phyloP scores from a whole-genome alignment of 2,888 invertebrate species.

The Meghimatium bilineatum region DNA sequence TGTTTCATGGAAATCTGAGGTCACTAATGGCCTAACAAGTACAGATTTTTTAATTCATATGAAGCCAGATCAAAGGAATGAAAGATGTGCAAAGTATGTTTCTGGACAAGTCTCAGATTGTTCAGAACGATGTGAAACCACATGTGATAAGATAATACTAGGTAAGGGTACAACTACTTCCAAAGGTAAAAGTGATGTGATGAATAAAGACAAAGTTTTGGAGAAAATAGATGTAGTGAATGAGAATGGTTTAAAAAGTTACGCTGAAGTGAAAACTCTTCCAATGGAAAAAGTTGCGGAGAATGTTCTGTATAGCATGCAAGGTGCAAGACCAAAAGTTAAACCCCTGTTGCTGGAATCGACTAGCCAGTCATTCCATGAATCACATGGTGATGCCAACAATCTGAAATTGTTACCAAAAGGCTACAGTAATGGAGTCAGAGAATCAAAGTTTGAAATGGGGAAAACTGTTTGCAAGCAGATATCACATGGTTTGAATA shows the following conservation, averaged over 20 bases:
- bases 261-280: background rate
- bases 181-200: background rate
- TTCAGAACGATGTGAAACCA: background rate
- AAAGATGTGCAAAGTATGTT: slow-evolving; percentile 19
- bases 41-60: background rate
- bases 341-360: background rate
- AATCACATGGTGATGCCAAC: background rate
- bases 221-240: background rate
- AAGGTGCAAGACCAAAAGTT: slow-evolving; percentile 40
- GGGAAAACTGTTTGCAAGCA: background rate
- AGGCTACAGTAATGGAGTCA: background rate
- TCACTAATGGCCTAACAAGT: background rate
- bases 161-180: background rate
- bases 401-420: background rate
- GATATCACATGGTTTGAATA: background rate
- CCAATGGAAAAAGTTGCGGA: background rate
- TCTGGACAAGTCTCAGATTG: background rate
- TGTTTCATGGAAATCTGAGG: background rate
- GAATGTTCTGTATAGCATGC: slow-evolving; percentile 12
- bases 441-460: background rate
- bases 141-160: background rate
- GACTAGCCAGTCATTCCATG: background rate
- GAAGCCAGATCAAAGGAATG: background rate
- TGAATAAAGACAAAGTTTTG: background rate
- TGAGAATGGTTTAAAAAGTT: background rate